Base-by-base conservation (phyloP, 2,113 vertebrate species). In the Oxyruncus cristatus region DNA sequence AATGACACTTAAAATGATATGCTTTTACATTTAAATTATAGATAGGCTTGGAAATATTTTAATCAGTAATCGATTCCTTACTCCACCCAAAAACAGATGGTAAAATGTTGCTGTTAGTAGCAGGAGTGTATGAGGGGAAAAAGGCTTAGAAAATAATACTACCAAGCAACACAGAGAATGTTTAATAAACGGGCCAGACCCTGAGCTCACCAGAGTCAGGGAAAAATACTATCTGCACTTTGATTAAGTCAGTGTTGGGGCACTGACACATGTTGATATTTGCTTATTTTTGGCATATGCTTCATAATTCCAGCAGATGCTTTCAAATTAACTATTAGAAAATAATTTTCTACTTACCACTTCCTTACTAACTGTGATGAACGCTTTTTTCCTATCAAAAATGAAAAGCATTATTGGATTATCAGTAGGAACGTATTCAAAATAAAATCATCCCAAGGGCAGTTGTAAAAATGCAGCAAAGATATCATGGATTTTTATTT, bases 71-170 rank as follows among this genome's bases (percentile, higher is more conserved):
- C 83, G 3, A 95, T 95, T 93, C 84, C 82, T 79, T 84, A 94
- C 93, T 42, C 91, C 96, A 94, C 96, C 95, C 92, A 87, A 96
- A 94, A 96, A 9, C 95, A 97, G 91, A 92, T 96, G 92, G 91
- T 33, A 56, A 93, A 93, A 84, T 46, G 35, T 37, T 90, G 92
- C 68, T 19, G 37, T 82, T 96, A 95, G 68, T 85, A 89, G 49
- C 52, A 95, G 22, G 46, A 89, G 56, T 23, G 22, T 44, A 77
- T 17, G 56, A 96, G 95, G 52, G 44, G 67, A 39, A 81, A 92
- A 80, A 37, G 12, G 28, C 41, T 86, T 78, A 67, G 56, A 76
- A 92, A 94, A 85, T 73, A 92, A 56, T 66, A 74, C 42, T 72
- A 27, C 39, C 63, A 50, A 88, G 76, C 23, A 84, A 66, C 41